A percentile compares a stretch with the other conserved stretches of the same genome.
Conservation (phyloP, 2,797 vertebrate species). For the Helarctos malayanus region DNA sequence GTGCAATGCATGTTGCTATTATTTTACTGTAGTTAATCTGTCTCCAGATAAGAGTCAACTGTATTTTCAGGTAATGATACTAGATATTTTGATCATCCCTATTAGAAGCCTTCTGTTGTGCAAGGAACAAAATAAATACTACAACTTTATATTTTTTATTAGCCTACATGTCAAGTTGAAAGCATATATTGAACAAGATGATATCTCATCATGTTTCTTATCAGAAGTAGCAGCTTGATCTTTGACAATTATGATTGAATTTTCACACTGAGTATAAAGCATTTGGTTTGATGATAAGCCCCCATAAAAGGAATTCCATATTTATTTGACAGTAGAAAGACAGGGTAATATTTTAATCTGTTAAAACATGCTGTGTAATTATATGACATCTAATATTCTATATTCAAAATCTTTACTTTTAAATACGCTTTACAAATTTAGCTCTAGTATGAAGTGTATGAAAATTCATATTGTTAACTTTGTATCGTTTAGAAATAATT, state of each 20-base stretch:
- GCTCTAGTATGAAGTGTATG: neutral
- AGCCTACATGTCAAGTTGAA: conserved; percentile 63
- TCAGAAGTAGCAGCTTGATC: conserved; percentile 74
- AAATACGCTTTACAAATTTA: conserved; percentile 66
- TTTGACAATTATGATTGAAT: conserved; percentile 74
- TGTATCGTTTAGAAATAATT: neutral
- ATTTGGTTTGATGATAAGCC: conserved; percentile 70
- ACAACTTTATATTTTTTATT: conserved; percentile 73
- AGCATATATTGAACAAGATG: conserved; percentile 66
- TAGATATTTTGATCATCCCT: conserved; percentile 67
- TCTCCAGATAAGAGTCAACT: conserved; percentile 55
- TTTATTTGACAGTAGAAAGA: conserved; percentile 74
- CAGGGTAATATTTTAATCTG: conserved; percentile 71
- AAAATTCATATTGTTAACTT: conserved; percentile 38
- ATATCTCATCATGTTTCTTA: conserved; percentile 71
- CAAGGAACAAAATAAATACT: conserved; percentile 76
- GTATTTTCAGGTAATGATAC: conserved; percentile 61
- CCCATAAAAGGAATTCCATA: conserved; percentile 53
- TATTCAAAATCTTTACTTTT: conserved; percentile 60
- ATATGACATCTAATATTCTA: conserved; percentile 48
- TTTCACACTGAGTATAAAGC: conserved; percentile 77
- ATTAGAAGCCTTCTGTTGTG: conserved; percentile 69
- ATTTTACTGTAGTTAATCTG: conserved; percentile 69
- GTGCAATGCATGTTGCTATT: conserved; percentile 12
- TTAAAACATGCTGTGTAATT: conserved; percentile 72